These are phyloP conservation scores for Neoaliturus tenellus DNA, from an alignment of 2,888 invertebrate species.

Conservation along the genomic window DNA sequence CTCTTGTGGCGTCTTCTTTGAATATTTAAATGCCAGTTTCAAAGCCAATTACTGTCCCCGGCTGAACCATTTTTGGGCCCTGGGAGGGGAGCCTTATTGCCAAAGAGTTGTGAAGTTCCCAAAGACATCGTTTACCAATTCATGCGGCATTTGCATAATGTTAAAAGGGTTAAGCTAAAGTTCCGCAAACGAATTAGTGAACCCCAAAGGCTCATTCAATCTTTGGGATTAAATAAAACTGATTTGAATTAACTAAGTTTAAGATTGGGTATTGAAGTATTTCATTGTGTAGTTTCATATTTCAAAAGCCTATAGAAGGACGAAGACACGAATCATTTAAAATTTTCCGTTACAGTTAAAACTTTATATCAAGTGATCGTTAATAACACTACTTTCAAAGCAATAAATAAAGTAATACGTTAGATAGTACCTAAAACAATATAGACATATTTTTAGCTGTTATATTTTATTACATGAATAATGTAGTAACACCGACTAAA, in stretches of 20 bases:
- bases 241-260: constrained; percentile 21
- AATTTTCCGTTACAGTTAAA: too few relatives aligned
- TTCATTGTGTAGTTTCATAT: background rate
- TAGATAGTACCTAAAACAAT: too few relatives aligned
- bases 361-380: too few relatives aligned
- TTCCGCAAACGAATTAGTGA: constrained; percentile 24
- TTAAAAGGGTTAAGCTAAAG: constrained; percentile 30
- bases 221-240: background rate
- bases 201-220: constrained; percentile 13
- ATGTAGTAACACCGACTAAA: too few relatives aligned
- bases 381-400: too few relatives aligned
- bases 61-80: constrained; percentile 1
- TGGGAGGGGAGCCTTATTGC: constrained; percentile 7
- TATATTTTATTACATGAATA: too few relatives aligned
- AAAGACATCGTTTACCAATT: constrained; percentile 32
- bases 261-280: background rate
- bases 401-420: too few relatives aligned
- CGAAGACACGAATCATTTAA: too few relatives aligned
- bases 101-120: constrained; percentile 16
- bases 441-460: too few relatives aligned
- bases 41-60: constrained; percentile 26
- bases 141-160: constrained; percentile 32
- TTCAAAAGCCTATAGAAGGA: background rate
- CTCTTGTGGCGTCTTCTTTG: constrained; percentile 19
- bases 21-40: constrained; percentile 27